Conservation (phyloP, 2,888 invertebrate species). For the Parnassius smintheus region DNA sequence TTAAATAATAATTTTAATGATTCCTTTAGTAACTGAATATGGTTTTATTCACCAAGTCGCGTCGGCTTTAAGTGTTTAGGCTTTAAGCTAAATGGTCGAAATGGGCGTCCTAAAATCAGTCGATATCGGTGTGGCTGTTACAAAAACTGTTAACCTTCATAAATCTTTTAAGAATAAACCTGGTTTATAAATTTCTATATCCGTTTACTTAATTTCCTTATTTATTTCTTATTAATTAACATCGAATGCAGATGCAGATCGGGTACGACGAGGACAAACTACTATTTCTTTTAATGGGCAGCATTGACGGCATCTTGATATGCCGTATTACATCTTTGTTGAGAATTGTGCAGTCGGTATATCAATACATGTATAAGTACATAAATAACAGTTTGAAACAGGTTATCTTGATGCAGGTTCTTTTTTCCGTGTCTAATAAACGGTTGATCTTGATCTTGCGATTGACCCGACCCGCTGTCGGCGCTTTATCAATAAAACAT, state of each 20-base stretch:
- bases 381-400: constrained; percentile 14
- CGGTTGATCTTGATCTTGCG: constrained; percentile 22
- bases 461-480: constrained; percentile 15
- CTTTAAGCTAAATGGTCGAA: too few relatives aligned
- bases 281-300: constrained; percentile 20
- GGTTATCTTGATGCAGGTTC: constrained; percentile 19
- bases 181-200: constrained; percentile 39
- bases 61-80: too few relatives aligned
- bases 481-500: constrained; percentile 15
- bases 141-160: constrained; percentile 39
- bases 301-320: constrained; percentile 21
- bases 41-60: too few relatives aligned
- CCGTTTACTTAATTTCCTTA: constrained; percentile 45
- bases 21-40: too few relatives aligned
- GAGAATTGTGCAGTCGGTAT: constrained; percentile 14
- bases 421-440: constrained; percentile 17
- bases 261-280: constrained; percentile 25
- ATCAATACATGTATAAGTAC: constrained; percentile 2
- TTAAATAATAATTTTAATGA: too few relatives aligned
- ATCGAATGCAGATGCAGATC: constrained; percentile 22
- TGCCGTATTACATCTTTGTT: constrained; percentile 17
- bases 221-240: constrained; percentile 14
- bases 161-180: constrained; percentile 33
- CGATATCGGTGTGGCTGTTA: constrained; percentile 35
- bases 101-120: constrained; percentile 22